These are phyloP conservation scores for Apaloderma vittatum DNA, from an alignment of 2,113 vertebrate genomes.

Conservation along the genomic window DNA sequence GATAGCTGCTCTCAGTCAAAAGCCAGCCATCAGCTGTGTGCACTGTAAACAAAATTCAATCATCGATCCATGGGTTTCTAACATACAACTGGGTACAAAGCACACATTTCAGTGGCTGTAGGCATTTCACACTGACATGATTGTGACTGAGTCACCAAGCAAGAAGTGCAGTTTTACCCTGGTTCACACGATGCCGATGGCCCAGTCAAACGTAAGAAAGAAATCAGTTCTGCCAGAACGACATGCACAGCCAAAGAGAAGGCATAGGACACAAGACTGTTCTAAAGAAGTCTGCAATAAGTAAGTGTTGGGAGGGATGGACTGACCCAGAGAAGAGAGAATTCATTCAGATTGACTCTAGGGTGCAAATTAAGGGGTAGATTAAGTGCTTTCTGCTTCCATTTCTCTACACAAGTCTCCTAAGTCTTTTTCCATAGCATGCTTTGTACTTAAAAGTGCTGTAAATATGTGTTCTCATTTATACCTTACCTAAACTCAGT, in stretches of 20 bases:
- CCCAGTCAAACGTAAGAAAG: background rate
- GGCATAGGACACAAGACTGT: background rate
- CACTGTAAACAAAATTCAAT: background rate
- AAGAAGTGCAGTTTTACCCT: background rate
- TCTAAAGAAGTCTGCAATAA: background rate
- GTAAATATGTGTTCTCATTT: background rate
- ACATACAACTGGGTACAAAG: background rate
- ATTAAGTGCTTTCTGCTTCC: background rate
- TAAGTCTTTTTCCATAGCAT: background rate
- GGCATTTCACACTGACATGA: background rate
- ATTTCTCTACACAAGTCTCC: background rate
- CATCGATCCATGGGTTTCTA: background rate
- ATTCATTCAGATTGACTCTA: background rate
- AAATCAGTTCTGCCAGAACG: background rate
- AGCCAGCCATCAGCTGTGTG: background rate
- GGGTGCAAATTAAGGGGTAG: background rate
- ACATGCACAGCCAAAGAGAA: background rate
- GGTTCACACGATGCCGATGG: background rate
- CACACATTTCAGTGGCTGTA: background rate
- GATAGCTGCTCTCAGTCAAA: background rate
- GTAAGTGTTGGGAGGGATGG: background rate
- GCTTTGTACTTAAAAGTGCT: background rate
- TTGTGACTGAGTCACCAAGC: fast-evolving
- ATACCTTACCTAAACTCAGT: background rate
- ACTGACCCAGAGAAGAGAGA: background rate